Percentiles rank a stretch among this genome's conserved stretches.
Evolutionary conservation across 2,888 invertebrate genomes (phyloP).

Genomic region (Carabus problematicus): DNA sequence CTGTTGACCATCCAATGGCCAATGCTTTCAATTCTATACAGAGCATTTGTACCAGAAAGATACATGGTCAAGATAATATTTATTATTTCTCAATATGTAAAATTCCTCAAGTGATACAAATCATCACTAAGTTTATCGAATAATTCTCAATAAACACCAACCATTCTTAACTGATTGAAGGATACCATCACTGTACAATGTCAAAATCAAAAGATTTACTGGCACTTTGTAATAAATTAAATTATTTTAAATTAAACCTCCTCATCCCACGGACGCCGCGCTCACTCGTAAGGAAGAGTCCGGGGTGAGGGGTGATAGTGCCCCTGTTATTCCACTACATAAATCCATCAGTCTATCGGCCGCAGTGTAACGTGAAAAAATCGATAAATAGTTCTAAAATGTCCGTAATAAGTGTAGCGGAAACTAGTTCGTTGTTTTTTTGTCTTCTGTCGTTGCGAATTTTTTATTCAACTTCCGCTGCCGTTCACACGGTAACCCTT

Average conservation of each 20-base stretch:
- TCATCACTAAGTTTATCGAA: no score
- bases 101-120: no score
- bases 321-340: constrained; percentile 10
- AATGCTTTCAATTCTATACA: no score
- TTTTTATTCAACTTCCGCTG: constrained; percentile 27
- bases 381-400: constrained; percentile 53
- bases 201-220: constrained; percentile 22
- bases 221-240: constrained; percentile 36
- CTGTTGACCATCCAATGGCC: no score
- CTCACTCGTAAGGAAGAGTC: no score
- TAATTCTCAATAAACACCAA: no score
- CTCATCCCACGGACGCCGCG: no score
- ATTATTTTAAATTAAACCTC: constrained; percentile 36
- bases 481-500: constrained; percentile 41
- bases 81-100: no score
- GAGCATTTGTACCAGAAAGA: no score
- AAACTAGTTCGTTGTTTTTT: constrained; percentile 45
- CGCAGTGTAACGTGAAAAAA: constrained; percentile 41
- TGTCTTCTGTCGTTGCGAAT: constrained; percentile 30
- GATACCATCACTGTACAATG: neutral
- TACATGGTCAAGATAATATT: no score
- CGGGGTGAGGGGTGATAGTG: neutral
- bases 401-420: constrained; percentile 54
- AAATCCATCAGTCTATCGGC: constrained; percentile 6
- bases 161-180: neutral